Conservation (phyloP, 2,888 invertebrate species). For the Zootermopsis nevadensis region DNA sequence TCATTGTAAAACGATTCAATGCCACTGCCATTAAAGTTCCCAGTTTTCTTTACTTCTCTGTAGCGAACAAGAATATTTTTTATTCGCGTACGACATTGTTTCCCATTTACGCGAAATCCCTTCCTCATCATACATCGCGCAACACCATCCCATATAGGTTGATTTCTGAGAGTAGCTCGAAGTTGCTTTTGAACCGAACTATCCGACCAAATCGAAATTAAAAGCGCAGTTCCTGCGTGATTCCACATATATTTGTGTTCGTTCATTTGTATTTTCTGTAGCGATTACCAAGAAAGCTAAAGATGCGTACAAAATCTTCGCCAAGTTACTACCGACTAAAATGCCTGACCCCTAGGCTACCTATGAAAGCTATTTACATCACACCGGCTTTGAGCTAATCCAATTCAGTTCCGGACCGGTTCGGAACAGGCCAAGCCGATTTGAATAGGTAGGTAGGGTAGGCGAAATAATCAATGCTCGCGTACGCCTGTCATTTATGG, state of each 20-base stretch:
- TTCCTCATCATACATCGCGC: conserved; percentile 62
- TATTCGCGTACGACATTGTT: conserved; percentile 62
- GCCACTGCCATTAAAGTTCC: conserved; percentile 57
- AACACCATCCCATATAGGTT: conserved; percentile 62
- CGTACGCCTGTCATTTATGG: no score
- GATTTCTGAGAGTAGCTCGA: conserved; percentile 59
- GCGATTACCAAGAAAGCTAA: background rate
- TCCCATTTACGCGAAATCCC: conserved; percentile 60
- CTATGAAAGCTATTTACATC: conserved; percentile 1
- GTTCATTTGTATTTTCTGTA: conserved; percentile 3
- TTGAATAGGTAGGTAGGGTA: conserved; percentile 37
- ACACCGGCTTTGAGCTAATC: conserved; percentile 38
- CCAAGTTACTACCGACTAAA: background rate
- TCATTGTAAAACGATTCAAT: conserved; percentile 62
- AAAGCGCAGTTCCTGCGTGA: conserved; percentile 60
- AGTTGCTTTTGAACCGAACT: conserved; percentile 62
- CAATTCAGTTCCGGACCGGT: conserved; percentile 46
- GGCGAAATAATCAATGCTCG: background rate
- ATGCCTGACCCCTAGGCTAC: background rate
- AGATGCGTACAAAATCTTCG: background rate
- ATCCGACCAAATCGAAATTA: conserved; percentile 62
- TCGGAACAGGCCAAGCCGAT: conserved; percentile 39
- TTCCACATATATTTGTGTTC: conserved; percentile 62
- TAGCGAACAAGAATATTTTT: conserved; percentile 62
- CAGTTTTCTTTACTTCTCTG: conserved; percentile 59